Evolutionary conservation across 1,140 invertebrate genomes (phyloP).

Genomic region (Pseudomyrmex sp.): DNA sequence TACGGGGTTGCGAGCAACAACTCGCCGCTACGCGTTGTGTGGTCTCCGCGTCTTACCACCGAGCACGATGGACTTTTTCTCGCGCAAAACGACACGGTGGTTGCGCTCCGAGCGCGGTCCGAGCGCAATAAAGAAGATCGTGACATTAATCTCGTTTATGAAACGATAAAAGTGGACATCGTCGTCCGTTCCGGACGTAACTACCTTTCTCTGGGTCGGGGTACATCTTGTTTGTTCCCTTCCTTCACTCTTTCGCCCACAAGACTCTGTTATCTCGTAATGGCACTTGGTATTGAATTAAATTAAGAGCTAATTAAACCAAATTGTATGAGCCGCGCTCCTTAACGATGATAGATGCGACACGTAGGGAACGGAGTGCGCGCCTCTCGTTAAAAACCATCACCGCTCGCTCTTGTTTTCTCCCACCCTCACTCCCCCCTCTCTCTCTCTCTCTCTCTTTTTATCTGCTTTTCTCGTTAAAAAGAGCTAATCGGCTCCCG

Average conservation of each 20-base stretch:
- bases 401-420: background rate
- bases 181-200: slow-evolving; percentile 30
- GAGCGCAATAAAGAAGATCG: slow-evolving; percentile 48
- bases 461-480: background rate
- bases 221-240: background rate
- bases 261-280: slow-evolving; percentile 43
- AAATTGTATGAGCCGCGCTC: slow-evolving; percentile 62
- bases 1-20: background rate
- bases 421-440: no score
- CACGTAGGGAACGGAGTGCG: slow-evolving; percentile 33
- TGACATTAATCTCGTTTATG: slow-evolving; percentile 41
- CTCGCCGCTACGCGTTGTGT: slow-evolving; percentile 19
- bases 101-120: background rate
- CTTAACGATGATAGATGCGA: slow-evolving; percentile 76
- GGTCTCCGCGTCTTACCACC: no score
- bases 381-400: slow-evolving; percentile 35
- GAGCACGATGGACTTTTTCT: background rate
- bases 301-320: slow-evolving; percentile 76
- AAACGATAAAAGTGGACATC: slow-evolving; percentile 30
- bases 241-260: slow-evolving; percentile 1
- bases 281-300: slow-evolving; percentile 64
- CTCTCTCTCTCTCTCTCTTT: background rate
- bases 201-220: background rate
- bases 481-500: slow-evolving; percentile 40
- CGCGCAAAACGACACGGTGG: background rate